Conservation (phyloP, 2,888 invertebrate genomes). For the Cantharis lateralis region DNA sequence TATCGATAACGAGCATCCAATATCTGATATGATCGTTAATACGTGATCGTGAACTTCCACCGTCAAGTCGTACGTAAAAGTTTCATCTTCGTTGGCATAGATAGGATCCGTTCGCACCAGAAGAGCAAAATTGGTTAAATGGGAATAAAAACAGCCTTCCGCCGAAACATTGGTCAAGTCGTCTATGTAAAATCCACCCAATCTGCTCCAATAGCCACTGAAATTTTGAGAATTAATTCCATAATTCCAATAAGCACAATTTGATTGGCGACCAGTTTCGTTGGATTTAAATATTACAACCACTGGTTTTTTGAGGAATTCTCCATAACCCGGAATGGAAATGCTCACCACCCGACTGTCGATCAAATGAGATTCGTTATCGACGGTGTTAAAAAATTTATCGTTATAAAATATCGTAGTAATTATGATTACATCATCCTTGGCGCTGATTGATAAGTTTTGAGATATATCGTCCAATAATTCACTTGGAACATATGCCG, state of each 20-base stretch:
- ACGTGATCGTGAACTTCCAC: slow-evolving; percentile 52
- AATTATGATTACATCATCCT: slow-evolving; percentile 38
- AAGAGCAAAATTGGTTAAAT: slow-evolving; percentile 65
- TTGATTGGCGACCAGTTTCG: slow-evolving; percentile 45
- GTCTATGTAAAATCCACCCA: slow-evolving; percentile 58
- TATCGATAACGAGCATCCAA: slow-evolving; percentile 60
- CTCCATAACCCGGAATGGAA: slow-evolving; percentile 62
- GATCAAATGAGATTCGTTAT: slow-evolving; percentile 32
- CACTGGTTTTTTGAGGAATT: slow-evolving; percentile 61
- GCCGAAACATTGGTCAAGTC: slow-evolving; percentile 46
- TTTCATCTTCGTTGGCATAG: slow-evolving; percentile 18
- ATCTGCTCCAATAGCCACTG: slow-evolving; percentile 61
- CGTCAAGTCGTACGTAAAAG: slow-evolving; percentile 40
- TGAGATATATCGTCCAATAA: slow-evolving; percentile 38
- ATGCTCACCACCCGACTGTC: slow-evolving; percentile 64
- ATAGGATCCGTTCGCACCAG: slow-evolving; percentile 50
- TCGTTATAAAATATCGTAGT: slow-evolving; percentile 47
- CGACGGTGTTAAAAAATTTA: slow-evolving; percentile 44
- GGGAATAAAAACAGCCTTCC: slow-evolving; percentile 38
- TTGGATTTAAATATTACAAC: slow-evolving; percentile 59
- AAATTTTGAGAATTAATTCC: slow-evolving; percentile 42
- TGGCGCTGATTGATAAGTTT: slow-evolving; percentile 21
- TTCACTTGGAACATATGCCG: slow-evolving; percentile 42
- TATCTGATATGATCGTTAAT: slow-evolving; percentile 58
- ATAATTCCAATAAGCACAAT: slow-evolving; percentile 65